These are phyloP conservation scores for Cheilosia scutellata DNA, from an alignment of 2,888 invertebrate genomes.

Conservation along the genomic window DNA sequence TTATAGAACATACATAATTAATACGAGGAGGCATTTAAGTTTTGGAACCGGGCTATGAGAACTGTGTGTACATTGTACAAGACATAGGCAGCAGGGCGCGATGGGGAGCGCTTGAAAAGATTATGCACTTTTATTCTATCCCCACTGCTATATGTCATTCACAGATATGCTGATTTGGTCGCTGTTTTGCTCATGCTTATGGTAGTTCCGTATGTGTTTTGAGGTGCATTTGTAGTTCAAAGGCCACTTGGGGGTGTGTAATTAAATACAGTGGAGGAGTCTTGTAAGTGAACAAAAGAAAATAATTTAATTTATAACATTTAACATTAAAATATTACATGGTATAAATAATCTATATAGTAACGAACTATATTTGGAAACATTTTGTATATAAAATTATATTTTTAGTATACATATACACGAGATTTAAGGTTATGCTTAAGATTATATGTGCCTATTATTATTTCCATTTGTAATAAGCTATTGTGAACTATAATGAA, in stretches of 20 bases:
- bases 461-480: too few relatives aligned
- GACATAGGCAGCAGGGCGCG: constrained; percentile 28
- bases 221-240: constrained; percentile 17
- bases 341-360: too few relatives aligned
- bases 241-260: constrained; percentile 58
- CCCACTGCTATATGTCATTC: constrained; percentile 50
- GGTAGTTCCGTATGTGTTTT: not conserved
- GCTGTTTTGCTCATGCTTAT: constrained; percentile 8
- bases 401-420: too few relatives aligned
- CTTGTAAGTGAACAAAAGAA: not conserved
- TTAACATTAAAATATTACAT: too few relatives aligned
- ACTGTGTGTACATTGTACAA: constrained; percentile 43
- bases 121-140: constrained; percentile 24
- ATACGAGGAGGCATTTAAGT: constrained; percentile 57
- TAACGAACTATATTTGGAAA: too few relatives aligned
- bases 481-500: too few relatives aligned
- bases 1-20: constrained; percentile 50
- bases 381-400: too few relatives aligned
- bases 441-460: too few relatives aligned
- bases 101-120: constrained; percentile 11
- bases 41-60: constrained; percentile 73
- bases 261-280: constrained; percentile 40
- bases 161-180: constrained; percentile 42
- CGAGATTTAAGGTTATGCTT: too few relatives aligned
- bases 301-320: not conserved